Evolutionary conservation across 92 coral and sea anemone genomes (phyloP).

Genomic region (Palythoa heliodiscus): DNA sequence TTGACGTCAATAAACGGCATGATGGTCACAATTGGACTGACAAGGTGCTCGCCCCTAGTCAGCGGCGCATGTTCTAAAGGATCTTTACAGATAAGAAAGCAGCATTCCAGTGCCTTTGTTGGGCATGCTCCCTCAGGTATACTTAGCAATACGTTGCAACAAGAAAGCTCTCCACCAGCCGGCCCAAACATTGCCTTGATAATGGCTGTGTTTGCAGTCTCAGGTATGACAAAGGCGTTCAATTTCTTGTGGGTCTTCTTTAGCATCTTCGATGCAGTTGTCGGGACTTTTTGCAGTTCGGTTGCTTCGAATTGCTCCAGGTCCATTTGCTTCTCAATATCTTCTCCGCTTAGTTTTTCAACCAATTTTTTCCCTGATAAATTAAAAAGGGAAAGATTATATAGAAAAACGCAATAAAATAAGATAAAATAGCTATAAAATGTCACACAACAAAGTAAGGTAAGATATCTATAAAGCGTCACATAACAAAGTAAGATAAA

Average conservation of each 20-base stretch:
- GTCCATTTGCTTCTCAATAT: neutral
- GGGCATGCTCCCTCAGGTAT: slow-evolving; percentile 40
- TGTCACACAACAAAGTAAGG: too few relatives aligned
- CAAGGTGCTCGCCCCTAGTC: slow-evolving; percentile 16
- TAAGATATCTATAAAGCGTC: too few relatives aligned
- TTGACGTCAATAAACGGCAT: slow-evolving; percentile 7
- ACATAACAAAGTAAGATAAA: too few relatives aligned
- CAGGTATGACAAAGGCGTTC: slow-evolving; percentile 19
- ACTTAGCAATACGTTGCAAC: slow-evolving; percentile 3
- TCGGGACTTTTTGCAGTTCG: neutral
- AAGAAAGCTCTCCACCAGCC: slow-evolving; percentile 15
- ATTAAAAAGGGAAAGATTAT: too few relatives aligned
- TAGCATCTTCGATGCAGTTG: slow-evolving; percentile 6
- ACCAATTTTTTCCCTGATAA: neutral
- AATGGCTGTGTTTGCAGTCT: slow-evolving; percentile 16
- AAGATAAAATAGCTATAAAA: too few relatives aligned
- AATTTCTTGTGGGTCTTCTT: slow-evolving; percentile 23
- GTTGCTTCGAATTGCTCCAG: neutral
- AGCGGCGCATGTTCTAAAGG: slow-evolving; percentile 22
- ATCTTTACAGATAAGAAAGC: slow-evolving; percentile 29
- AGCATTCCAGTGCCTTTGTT: slow-evolving; percentile 26
- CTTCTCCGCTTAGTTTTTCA: neutral
- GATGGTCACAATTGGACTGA: slow-evolving; percentile 18
- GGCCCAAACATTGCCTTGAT: slow-evolving; percentile 42
- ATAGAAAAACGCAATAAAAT: too few relatives aligned